Base-by-base conservation (phyloP, 2,113 vertebrate species). In the Podarcis cretensis region DNA sequence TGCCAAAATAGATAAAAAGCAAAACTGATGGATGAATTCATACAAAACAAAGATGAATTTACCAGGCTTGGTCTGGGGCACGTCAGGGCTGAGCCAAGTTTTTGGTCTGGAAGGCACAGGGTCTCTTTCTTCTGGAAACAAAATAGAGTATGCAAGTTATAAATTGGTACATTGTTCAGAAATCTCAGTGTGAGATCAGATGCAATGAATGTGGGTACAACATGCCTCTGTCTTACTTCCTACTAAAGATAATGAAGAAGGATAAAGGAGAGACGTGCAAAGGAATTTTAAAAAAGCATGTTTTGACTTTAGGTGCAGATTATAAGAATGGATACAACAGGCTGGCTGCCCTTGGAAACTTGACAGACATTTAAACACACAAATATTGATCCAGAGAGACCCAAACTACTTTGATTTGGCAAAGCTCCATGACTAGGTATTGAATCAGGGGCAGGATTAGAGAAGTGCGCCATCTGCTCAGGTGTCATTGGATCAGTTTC, bases 41-140 rank as follows among this genome's bases (percentile, higher is more conserved):
- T 66, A 81, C 65, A 76, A 90, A 66, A 89, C 81, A 76, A 85
- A 93, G 91, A 92, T 89, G 18, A 87, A 92, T 96, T 97, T 97
- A 97, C 97, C 97, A 81, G 75, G 89, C 95, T 92, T 94, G n/a
- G 40, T 90, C 43, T 95, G 95, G 90, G 95, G 89, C 69, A 85
- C 86, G 84, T 92, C 92, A 92, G 95, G 86, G 92, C 89, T 94
- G 84, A 89, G 88, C 92, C 92, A 89, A 85, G 93, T 65, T 97
- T 94, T 95, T 93, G 87, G 89, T 92, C 90, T 96, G 78, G 91
- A 95, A 92, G 90, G 91, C 43, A 92, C 86, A 74, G 6, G 93
- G 2, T 18, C 90, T 79, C 90, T 94, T 85, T 92, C 94, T 89
- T 92, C 96, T 80, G 96, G 87, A 95, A 92, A 96, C 97, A 92